Conservation (phyloP, 2,113 vertebrate genomes). For the Dolichallabes microphthalmus region DNA sequence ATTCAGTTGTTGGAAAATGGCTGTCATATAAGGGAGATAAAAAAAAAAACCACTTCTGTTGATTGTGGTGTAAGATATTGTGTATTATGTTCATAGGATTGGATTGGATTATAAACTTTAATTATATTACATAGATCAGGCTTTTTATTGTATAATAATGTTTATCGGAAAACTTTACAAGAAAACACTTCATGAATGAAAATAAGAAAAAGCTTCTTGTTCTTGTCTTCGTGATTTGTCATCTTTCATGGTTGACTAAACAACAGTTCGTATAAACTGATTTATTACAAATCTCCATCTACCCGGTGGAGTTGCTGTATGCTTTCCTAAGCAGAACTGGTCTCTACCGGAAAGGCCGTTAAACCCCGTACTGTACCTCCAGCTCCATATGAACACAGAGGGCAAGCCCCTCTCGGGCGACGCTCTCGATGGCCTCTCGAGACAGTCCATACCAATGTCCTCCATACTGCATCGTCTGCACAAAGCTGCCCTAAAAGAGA, state of each 20-base stretch:
- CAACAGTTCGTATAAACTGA: background rate
- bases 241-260: background rate
- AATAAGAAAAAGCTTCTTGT: background rate
- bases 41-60: too few species aligned
- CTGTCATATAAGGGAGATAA: too few species aligned
- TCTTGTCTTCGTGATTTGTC: background rate
- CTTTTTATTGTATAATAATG: background rate
- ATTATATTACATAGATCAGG: background rate
- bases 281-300: background rate
- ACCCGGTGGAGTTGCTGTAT: background rate
- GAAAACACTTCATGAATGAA: background rate
- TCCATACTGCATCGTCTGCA: constrained; percentile 79
- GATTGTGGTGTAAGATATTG: background rate
- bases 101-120: background rate
- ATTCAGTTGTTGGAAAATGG: too few species aligned
- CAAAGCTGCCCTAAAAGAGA: constrained; percentile 80
- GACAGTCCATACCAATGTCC: constrained; percentile 81
- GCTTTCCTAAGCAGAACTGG: background rate
- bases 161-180: background rate
- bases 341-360: background rate
- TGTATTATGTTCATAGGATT: background rate
- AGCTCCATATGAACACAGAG: constrained; percentile 89
- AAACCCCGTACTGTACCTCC: constrained; percentile 73
- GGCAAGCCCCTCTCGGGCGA: constrained; percentile 85
- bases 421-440: constrained; percentile 81